phyloP scores from a whole-genome alignment of 2,888 invertebrate genomes.

The Ceramica pisi region DNA sequence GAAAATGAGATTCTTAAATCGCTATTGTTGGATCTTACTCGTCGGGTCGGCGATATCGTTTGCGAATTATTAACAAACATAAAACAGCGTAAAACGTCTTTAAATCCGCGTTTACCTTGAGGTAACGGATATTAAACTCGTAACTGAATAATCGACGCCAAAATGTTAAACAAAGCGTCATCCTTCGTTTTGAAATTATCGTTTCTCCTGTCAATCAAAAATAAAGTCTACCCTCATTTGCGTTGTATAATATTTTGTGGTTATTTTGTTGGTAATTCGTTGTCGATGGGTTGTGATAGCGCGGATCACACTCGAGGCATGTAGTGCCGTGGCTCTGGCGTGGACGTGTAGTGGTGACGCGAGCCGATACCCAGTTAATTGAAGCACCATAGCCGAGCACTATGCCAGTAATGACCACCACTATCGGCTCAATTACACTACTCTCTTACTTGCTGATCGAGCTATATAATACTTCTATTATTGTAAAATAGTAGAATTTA shows the following conservation, averaged over 20 bases:
- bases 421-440: slow-evolving; percentile 55
- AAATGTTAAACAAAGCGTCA: slow-evolving; percentile 18
- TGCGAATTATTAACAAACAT: slow-evolving; percentile 65
- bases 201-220: slow-evolving; percentile 14
- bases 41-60: slow-evolving; percentile 53
- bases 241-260: neutral
- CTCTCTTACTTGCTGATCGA: slow-evolving; percentile 39
- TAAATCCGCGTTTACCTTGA: slow-evolving; percentile 42
- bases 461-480: slow-evolving; percentile 21
- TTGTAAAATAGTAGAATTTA: neutral
- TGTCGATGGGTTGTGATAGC: slow-evolving; percentile 32
- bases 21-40: slow-evolving; percentile 59
- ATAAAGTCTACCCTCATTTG: slow-evolving; percentile 21
- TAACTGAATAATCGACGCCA: slow-evolving; percentile 28
- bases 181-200: slow-evolving; percentile 12
- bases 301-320: slow-evolving; percentile 41
- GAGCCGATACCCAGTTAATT: slow-evolving; percentile 66
- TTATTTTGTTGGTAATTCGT: slow-evolving; percentile 8
- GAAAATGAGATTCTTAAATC: slow-evolving; percentile 65
- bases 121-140: slow-evolving; percentile 41
- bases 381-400: slow-evolving; percentile 57
- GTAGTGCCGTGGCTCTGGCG: slow-evolving; percentile 44
- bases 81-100: slow-evolving; percentile 59
- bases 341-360: slow-evolving; percentile 61
- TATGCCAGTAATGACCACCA: slow-evolving; percentile 59